phyloP scores from a whole-genome alignment of 1,140 invertebrate genomes.

The Diabrotica undecimpunctata region DNA sequence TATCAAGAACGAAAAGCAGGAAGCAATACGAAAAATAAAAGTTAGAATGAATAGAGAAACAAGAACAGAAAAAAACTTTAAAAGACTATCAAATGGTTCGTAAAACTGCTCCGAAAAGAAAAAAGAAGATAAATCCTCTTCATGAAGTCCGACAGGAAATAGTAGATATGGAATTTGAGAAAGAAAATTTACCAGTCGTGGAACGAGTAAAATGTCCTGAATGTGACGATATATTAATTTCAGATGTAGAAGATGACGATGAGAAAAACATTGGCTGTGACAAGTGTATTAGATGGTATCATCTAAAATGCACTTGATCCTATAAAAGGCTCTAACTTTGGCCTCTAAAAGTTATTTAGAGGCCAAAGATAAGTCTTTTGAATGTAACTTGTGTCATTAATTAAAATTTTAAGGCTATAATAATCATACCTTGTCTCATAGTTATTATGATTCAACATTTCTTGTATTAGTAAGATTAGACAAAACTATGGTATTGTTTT shows the following conservation, averaged over 20 bases:
- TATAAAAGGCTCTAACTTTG: too few species aligned
- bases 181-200: constrained; percentile 6
- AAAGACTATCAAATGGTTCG: background rate
- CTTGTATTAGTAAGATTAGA: constrained; percentile 12
- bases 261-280: constrained; percentile 14
- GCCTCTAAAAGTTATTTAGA: background rate
- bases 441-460: constrained; percentile 8
- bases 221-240: constrained; percentile 4
- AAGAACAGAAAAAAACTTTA: background rate
- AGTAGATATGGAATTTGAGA: constrained; percentile 8
- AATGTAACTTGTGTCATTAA: constrained; percentile 6
- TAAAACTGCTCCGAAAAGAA: constrained; percentile 9
- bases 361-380: background rate
- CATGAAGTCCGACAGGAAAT: background rate
- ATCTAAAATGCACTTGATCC: constrained; percentile 5
- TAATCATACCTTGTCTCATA: constrained; percentile 10
- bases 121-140: constrained; percentile 2
- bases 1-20: background rate
- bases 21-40: background rate
- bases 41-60: background rate
- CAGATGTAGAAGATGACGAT: constrained; percentile 11
- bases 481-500: constrained; percentile 5
- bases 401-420: constrained; percentile 7
- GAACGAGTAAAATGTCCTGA: constrained; percentile 9
- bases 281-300: constrained; percentile 9